phyloP scores from a whole-genome alignment of 2,113 vertebrate genomes.

The Brienomyrus longianalis region DNA sequence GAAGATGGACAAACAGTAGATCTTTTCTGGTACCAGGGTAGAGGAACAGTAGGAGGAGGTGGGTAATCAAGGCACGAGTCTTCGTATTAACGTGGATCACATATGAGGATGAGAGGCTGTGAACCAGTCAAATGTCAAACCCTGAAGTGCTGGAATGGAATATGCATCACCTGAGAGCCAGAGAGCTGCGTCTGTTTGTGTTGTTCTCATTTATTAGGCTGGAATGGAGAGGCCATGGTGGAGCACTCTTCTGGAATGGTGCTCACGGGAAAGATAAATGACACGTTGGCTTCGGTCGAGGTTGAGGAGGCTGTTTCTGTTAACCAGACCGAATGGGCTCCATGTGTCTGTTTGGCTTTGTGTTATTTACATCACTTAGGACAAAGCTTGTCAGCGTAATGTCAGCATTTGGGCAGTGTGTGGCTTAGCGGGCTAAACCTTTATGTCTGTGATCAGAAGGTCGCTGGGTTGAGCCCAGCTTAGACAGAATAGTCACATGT shows the following conservation, averaged over 20 bases:
- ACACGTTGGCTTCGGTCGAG: constrained; percentile 45
- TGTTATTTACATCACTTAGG: background rate
- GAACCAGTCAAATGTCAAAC: background rate
- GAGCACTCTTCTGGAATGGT: constrained; percentile 49
- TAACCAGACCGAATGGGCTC: constrained; percentile 39
- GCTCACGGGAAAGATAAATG: constrained; percentile 47
- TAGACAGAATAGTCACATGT: background rate
- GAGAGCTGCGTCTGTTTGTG: background rate
- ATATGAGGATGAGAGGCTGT: background rate
- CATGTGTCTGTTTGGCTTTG: background rate
- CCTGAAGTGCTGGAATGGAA: background rate
- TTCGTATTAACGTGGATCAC: background rate
- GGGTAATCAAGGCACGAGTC: background rate
- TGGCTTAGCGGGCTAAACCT: background rate
- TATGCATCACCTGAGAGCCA: background rate
- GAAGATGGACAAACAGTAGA: background rate
- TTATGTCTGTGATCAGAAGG: background rate
- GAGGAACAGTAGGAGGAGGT: background rate
- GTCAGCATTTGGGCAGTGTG: background rate
- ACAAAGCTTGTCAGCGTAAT: background rate
- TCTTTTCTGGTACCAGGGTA: background rate
- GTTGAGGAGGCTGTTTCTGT: constrained; percentile 29
- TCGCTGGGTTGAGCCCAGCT: background rate
- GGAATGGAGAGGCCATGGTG: constrained; percentile 30
- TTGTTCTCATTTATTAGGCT: background rate